Evolutionary conservation across 2,888 invertebrate genomes (phyloP).

Genomic region (Rhopalosiphum nymphaeae): DNA sequence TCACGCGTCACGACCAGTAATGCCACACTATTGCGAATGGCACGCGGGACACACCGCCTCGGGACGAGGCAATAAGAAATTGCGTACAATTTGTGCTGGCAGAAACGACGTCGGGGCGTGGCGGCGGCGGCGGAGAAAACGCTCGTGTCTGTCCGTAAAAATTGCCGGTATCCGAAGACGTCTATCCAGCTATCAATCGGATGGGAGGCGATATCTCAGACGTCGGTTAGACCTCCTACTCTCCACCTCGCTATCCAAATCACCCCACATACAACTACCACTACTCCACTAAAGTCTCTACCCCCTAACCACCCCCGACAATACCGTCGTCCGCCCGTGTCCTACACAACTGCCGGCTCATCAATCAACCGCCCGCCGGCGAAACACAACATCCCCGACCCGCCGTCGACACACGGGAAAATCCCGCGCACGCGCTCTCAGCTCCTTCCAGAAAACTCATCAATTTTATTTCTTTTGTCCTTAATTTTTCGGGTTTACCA

Average conservation of each 20-base stretch:
- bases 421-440: constrained; percentile 20
- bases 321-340: constrained; percentile 2
- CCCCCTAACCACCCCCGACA: background rate
- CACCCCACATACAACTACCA: background rate
- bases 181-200: constrained; percentile 64
- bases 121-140: constrained; percentile 17
- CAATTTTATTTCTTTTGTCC: constrained; percentile 63
- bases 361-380: constrained; percentile 58
- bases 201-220: constrained; percentile 64
- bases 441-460: constrained; percentile 53
- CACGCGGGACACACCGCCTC: background rate
- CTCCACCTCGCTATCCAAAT: background rate
- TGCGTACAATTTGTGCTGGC: constrained; percentile 58
- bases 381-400: constrained; percentile 33
- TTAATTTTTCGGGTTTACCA: constrained; percentile 65
- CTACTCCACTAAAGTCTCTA: background rate
- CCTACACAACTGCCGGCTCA: constrained; percentile 47
- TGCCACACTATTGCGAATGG: background rate
- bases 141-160: constrained; percentile 62
- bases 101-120: constrained; percentile 10
- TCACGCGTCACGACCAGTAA: background rate
- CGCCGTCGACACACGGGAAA: constrained; percentile 15
- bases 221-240: constrained; percentile 50
- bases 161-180: constrained; percentile 64
- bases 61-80: constrained; percentile 52